These are phyloP conservation scores for Cirrhinus mrigala DNA, from an alignment of 2,797 vertebrate genomes.

Conservation along the genomic window DNA sequence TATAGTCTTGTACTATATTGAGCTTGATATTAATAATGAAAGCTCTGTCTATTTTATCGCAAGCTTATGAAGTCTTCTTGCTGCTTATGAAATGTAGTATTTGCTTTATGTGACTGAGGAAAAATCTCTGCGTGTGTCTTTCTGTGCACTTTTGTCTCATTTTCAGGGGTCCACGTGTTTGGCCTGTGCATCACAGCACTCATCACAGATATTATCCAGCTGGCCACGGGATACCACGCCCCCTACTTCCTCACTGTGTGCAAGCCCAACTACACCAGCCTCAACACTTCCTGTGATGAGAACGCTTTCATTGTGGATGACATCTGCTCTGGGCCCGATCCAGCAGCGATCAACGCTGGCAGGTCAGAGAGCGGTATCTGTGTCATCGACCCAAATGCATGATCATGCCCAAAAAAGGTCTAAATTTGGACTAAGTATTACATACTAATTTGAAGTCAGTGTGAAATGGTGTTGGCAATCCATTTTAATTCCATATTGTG, in stretches of 20 bases:
- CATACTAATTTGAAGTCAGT: not conserved
- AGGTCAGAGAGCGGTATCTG: conserved; percentile 78
- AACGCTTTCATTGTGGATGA: conserved; percentile 93
- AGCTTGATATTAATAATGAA: conserved; percentile 23
- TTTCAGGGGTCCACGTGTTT: conserved; percentile 92
- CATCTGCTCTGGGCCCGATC: conserved; percentile 92
- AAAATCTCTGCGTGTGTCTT: not conserved
- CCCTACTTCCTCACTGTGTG: conserved; percentile 98
- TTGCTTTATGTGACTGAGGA: not conserved
- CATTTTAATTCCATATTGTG: not conserved
- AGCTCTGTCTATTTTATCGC: conserved; percentile 20
- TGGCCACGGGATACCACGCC: conserved; percentile 94
- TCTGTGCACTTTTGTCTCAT: conserved; percentile 1
- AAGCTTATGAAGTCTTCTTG: conserved; percentile 20
- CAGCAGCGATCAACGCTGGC: conserved; percentile 88
- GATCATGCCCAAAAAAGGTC: not conserved
- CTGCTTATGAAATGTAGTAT: conserved; percentile 18
- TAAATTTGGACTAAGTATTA: not conserved
- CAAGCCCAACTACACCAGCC: conserved; percentile 94
- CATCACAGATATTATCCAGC: conserved; percentile 95
- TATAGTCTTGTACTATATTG: conserved; percentile 11
- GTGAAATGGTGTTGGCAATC: not conserved
- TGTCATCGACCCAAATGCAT: not conserved
- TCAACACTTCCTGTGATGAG: conserved; percentile 92
- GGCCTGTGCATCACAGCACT: conserved; percentile 97